Base-by-base conservation (phyloP, 2,888 invertebrate species). In the Mallateleia sp. region DNA sequence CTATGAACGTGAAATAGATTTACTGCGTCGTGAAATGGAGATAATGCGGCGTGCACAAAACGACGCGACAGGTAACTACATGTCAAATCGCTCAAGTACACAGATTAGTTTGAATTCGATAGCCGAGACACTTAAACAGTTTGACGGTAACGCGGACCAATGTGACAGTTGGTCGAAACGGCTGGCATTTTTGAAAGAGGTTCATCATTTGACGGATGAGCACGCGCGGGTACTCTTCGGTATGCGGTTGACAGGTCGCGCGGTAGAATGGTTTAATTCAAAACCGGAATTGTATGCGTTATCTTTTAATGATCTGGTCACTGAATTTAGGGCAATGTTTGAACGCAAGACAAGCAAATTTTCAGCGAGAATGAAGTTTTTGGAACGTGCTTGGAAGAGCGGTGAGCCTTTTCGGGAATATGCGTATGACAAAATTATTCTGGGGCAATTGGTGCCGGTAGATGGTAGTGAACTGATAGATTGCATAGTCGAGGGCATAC, bases 321-420 rank as follows among this genome's bases (percentile, higher is more conserved):
- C 2, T 3, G 24, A 52, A 52, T 22, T 22, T 9, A 52, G 22
- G 15, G 4, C 22, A 9, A 52, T 52, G 52, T 52, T 7, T 9
- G 22, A 9, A 1, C 22, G 52, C 2, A 22, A 22, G 22, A 24
- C 52, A 6, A 52, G 52, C n/a, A 52, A 22, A 52, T 24, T 22
- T 8, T 15, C 22, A 15, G 52, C 52, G 2, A 20, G 52, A 9
- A 6, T 52, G 9, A 52, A 52, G 14, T 52, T 52, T 50, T 11
- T 50, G 9, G 18, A 18, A 11, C 50, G 50, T 18, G 7, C 6
- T 2, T 50, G 50, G 50, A 50, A 50, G 18, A 18, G 11, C 50
- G 50, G 24, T 52, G 52, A 52, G 9, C 15, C 52, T 52, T 52
- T 52, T 52, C 22, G 52, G 14, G 52, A 45, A n/a, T 45, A 45